Conservation (phyloP, 2,113 vertebrate species). For the Coryphaenoides rupestris region DNA sequence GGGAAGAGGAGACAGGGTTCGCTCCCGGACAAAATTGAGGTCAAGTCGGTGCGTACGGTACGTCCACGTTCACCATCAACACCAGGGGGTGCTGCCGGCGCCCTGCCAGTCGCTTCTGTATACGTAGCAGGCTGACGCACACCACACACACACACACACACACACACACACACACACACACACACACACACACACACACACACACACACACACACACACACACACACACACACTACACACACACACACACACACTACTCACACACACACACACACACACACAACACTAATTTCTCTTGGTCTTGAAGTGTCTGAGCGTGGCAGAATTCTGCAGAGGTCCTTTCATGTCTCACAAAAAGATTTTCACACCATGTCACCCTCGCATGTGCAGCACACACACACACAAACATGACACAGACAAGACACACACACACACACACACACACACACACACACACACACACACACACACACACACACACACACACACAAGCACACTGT, state of each 20-base stretch:
- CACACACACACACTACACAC: too few relatives aligned
- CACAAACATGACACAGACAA: too few relatives aligned
- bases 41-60: not conserved
- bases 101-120: too few relatives aligned
- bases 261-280: not conserved
- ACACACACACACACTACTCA: too few relatives aligned
- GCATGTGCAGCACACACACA: conserved; percentile 5
- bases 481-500: too few relatives aligned
- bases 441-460: too few relatives aligned
- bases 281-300: conserved; percentile 38
- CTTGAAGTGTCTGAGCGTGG: conserved; percentile 52
- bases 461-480: too few relatives aligned
- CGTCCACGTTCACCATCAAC: conserved; percentile 7
- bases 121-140: not conserved
- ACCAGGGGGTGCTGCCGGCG: too few relatives aligned
- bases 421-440: too few relatives aligned
- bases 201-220: too few relatives aligned
- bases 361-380: conserved; percentile 39
- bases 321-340: conserved; percentile 49
- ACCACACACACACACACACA: not conserved
- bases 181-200: too few relatives aligned
- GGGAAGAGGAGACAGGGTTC: not conserved
- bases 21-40: not conserved
- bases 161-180: too few relatives aligned
- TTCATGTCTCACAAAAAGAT: conserved; percentile 49